Evolutionary conservation across 1,140 invertebrate species (phyloP).

Genomic region (Olivierus martensii): DNA sequence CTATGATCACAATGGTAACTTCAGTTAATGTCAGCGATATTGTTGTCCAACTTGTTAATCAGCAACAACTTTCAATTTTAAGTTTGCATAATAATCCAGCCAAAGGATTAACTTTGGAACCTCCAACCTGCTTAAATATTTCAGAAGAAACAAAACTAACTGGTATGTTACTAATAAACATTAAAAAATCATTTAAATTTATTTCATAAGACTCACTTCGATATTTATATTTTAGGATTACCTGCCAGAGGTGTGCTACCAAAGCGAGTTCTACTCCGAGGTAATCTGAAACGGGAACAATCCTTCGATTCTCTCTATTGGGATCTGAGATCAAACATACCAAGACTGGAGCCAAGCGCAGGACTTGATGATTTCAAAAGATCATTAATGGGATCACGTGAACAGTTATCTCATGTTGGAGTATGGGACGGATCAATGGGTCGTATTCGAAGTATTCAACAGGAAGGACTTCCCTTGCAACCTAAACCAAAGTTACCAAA

Average conservation of each 20-base stretch:
- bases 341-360: slow-evolving; percentile 7
- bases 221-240: too few species aligned
- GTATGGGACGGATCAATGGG: slow-evolving; percentile 5
- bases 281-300: slow-evolving; percentile 22
- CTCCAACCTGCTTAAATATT: neutral
- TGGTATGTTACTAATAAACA: too few species aligned
- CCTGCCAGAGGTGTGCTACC: slow-evolving; percentile 2
- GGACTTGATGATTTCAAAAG: slow-evolving; percentile 8
- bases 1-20: slow-evolving; percentile 11
- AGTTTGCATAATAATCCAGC: slow-evolving; percentile 23
- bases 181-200: too few species aligned
- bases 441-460: neutral
- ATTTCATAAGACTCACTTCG: neutral
- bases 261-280: slow-evolving; percentile 13
- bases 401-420: neutral
- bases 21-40: slow-evolving; percentile 20
- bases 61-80: slow-evolving; percentile 19
- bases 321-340: slow-evolving; percentile 14
- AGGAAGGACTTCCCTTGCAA: neutral
- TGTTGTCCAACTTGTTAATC: slow-evolving; percentile 20
- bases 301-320: slow-evolving; percentile 24
- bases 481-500: slow-evolving; percentile 16
- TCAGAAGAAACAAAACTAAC: neutral
- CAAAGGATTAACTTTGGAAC: slow-evolving; percentile 19
- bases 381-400: neutral